Conservation (phyloP, 1,140 invertebrate genomes). For the Pogonognathellus flavescens region DNA sequence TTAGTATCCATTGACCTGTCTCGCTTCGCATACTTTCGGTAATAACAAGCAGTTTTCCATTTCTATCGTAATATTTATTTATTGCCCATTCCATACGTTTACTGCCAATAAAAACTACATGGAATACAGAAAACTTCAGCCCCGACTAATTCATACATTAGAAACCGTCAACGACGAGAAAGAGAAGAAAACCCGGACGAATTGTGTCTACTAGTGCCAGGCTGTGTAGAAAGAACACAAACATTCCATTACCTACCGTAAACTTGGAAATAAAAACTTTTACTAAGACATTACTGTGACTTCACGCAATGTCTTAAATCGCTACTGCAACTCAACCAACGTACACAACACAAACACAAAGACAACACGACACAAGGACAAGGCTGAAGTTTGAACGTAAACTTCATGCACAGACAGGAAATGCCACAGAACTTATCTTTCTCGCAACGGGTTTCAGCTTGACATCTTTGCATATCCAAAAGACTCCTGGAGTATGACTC, state of each 20-base stretch:
- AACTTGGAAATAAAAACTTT: neutral
- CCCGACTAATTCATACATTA: constrained; percentile 1
- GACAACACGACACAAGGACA: no score
- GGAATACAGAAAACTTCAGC: neutral
- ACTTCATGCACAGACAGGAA: no score
- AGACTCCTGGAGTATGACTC: no score
- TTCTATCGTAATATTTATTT: constrained; percentile 31
- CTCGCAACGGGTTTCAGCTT: no score
- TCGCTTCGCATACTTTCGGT: neutral
- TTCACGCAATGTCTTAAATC: neutral
- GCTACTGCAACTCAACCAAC: neutral
- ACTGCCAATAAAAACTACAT: constrained; percentile 12
- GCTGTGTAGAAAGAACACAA: neutral
- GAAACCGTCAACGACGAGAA: neutral
- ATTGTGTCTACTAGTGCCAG: no score
- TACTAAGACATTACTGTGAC: neutral
- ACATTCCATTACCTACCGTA: neutral
- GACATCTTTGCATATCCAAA: no score
- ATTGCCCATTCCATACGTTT: constrained; percentile 3
- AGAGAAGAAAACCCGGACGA: neutral
- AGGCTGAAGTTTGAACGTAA: no score
- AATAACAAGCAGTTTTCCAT: constrained; percentile 19
- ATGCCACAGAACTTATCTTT: no score
- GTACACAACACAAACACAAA: neutral
- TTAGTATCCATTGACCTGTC: neutral